These are phyloP conservation scores for Pangasianodon hypophthalmus DNA, from an alignment of 2,113 vertebrate species.

Conservation along the genomic window DNA sequence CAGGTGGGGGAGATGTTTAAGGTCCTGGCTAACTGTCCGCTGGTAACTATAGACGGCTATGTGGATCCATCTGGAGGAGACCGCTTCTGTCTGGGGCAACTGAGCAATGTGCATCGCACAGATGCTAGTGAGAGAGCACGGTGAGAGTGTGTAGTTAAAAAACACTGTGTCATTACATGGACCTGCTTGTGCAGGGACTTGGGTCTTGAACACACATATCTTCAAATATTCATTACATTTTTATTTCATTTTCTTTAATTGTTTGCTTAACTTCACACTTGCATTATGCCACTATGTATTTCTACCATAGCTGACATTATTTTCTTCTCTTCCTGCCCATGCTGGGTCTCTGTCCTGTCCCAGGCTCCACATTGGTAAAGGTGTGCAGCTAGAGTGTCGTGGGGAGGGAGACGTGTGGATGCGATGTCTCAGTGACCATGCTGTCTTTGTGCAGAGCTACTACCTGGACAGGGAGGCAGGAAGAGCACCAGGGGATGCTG, in stretches of 20 bases:
- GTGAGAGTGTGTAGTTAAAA: constrained; percentile 55
- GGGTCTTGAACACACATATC: background rate
- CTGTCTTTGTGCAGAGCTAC: constrained; percentile 81
- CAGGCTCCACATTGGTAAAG: constrained; percentile 78
- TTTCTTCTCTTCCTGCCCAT: background rate
- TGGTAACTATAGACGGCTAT: constrained; percentile 78
- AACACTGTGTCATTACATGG: background rate
- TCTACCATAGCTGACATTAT: background rate
- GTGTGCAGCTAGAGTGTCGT: constrained; percentile 76
- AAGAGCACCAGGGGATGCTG: constrained; percentile 78
- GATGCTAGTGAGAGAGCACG: constrained; percentile 77
- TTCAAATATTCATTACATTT: background rate
- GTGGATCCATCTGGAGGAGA: constrained; percentile 79
- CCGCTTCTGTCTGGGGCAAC: constrained; percentile 76
- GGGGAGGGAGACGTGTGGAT: constrained; percentile 80
- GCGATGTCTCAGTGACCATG: constrained; percentile 78
- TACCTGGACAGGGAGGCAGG: constrained; percentile 80
- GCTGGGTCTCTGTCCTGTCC: background rate
- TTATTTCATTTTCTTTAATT: background rate
- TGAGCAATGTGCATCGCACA: constrained; percentile 77
- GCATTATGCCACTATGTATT: background rate
- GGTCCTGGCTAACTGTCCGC: constrained; percentile 74
- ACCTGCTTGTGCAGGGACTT: background rate
- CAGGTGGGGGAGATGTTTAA: constrained; percentile 84
- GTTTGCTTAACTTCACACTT: background rate